A percentile compares a stretch with the other conserved stretches of the same genome.
Conservation (phyloP, 1,140 invertebrate species). For the Drosophila lini region DNA sequence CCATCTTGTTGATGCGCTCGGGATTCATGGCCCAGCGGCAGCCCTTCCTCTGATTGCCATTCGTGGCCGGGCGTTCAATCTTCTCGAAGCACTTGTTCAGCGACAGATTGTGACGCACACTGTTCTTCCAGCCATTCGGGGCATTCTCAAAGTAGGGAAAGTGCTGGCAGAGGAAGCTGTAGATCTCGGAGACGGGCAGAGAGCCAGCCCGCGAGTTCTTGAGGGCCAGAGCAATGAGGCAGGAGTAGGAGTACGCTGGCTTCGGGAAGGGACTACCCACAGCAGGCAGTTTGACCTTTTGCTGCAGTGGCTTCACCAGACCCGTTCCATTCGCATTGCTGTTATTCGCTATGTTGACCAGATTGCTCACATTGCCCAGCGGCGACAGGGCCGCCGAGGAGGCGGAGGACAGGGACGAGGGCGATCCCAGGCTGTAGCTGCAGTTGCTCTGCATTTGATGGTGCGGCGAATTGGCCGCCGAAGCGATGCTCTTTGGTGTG, state of each 20-base stretch:
- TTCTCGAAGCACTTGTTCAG: constrained; percentile 99
- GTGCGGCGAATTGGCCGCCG: constrained; percentile 67
- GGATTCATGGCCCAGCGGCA: constrained; percentile 99
- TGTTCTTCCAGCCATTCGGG: constrained; percentile 99
- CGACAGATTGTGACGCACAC: constrained; percentile 97
- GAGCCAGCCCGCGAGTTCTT: constrained; percentile 98
- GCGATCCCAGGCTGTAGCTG: constrained; percentile 56
- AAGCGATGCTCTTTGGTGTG: constrained; percentile 80
- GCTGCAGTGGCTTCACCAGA: constrained; percentile 84
- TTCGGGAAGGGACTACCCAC: constrained; percentile 94
- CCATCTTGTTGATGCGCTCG: constrained; percentile 97
- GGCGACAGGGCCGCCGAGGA: constrained; percentile 52
- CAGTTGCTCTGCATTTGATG: constrained; percentile 59
- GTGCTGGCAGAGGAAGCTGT: constrained; percentile 99
- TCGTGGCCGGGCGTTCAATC: constrained; percentile 95
- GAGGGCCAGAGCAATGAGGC: constrained; percentile 98
- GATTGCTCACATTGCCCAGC: constrained; percentile 46
- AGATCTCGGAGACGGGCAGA: constrained; percentile 98
- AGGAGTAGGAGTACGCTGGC: constrained; percentile 98
- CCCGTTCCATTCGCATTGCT: constrained; percentile 19
- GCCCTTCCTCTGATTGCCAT: constrained; percentile 92
- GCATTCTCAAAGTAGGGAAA: constrained; percentile 99
- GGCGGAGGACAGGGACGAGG: constrained; percentile 45
- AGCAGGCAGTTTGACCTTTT: constrained; percentile 84
- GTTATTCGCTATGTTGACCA: constrained; percentile 43